Base-by-base conservation (phyloP, 2,113 vertebrate species). In the Antigone vipio region DNA sequence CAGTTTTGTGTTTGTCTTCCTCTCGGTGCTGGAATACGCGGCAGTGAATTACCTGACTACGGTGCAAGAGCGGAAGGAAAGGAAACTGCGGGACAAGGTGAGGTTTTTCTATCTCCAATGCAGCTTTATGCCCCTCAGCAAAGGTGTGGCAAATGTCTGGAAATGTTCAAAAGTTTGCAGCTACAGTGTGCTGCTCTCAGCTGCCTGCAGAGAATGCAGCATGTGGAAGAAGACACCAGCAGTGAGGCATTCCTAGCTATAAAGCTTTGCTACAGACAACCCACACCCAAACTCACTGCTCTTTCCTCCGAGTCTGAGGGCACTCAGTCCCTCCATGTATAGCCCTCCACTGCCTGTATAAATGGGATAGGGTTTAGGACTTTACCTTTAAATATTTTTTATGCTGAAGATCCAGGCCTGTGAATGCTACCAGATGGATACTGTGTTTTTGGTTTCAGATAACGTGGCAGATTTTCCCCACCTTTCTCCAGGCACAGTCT, bases 1-100 rank as follows among this genome's bases (percentile, higher is more conserved):
- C 98, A 99, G 99, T 96, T 99, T 99, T 63, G 99, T 99, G 88
- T 99, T 99, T 16, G 99, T 99, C 94, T 99, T 99, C 97, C 99
- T 99, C 63, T 99, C 99, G 0, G 99, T 99, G 95, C 97, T 99
- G 96, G 99, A 99, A 95, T 99, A 99, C 0, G 99, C 99, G 0
- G 99, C 99, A 2, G 98, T 99, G 88, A 99, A 99, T 97, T 99
- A 99, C 97, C 97, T 99, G 98, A 99, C 99, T 4, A 99, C 99
- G 0, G 98, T 99, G 92, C 98, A 99, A 88, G 99, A 99, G 66
- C 94, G 99, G 8, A 99, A 98, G 85, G 98, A 99, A 50, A 98
- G 98, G 69, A 99, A 99, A 79, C 95, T 98, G n/a, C 85, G 98
- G 24, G 98, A 99, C 49, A 99, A 99, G 96, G 98, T 98, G 89